phyloP scores from a whole-genome alignment of 2,888 invertebrate genomes.

The Kuschelorhynchus macadamiae region DNA sequence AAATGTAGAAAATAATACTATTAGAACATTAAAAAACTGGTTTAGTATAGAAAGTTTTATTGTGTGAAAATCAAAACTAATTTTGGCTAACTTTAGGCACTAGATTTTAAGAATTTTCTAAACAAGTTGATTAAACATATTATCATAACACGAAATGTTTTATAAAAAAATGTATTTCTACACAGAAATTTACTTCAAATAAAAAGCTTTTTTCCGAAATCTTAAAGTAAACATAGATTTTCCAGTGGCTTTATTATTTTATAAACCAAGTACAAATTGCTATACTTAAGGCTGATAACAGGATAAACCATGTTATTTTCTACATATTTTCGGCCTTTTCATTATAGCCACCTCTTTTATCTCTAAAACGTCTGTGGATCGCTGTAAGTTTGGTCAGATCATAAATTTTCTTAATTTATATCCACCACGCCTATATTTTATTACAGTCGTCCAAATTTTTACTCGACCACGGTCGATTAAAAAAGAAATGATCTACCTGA shows the following conservation, averaged over 20 bases:
- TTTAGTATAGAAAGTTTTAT: too few species aligned
- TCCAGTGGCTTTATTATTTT: slow-evolving; percentile 64
- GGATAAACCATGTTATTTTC: slow-evolving; percentile 63
- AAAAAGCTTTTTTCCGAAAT: too few species aligned
- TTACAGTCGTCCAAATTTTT: slow-evolving; percentile 55
- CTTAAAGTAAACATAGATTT: slow-evolving; percentile 51
- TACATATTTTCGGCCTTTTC: slow-evolving; percentile 63
- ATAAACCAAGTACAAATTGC: slow-evolving; percentile 65
- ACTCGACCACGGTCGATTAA: too few species aligned
- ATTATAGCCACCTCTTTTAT: slow-evolving; percentile 54
- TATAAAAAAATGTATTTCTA: too few species aligned
- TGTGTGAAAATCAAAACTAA: too few species aligned
- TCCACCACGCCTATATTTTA: slow-evolving; percentile 63
- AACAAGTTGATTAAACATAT: too few species aligned
- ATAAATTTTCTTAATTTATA: slow-evolving; percentile 65
- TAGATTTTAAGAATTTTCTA: too few species aligned
- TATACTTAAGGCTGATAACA: slow-evolving; percentile 63
- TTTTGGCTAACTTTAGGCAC: too few species aligned
- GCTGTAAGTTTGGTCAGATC: slow-evolving; percentile 60
- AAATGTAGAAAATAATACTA: too few species aligned
- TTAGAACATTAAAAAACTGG: too few species aligned
- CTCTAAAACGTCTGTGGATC: slow-evolving; percentile 50
- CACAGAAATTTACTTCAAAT: too few species aligned
- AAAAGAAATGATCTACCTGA: slow-evolving; percentile 36
- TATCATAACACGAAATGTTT: too few species aligned